Evolutionary conservation across 2,797 vertebrate genomes (phyloP).

Genomic region (Chelidonichthys spinosus): DNA sequence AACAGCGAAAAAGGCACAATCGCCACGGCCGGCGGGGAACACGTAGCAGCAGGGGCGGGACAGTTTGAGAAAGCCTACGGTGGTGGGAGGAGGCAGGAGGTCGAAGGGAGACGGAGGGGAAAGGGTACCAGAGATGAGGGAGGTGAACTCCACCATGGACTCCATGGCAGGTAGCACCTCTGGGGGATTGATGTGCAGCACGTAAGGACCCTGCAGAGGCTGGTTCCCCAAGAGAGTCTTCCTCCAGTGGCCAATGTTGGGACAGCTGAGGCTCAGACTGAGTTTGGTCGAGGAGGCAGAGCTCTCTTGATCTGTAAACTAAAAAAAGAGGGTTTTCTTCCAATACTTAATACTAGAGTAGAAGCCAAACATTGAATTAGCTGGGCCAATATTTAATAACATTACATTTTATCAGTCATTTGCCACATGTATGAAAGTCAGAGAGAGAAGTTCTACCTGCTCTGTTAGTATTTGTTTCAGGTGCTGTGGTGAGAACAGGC

Average conservation of each 20-base stretch:
- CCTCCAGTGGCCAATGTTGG: slow-evolving; percentile 88
- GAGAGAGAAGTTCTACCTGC: slow-evolving; percentile 79
- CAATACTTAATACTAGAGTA: background rate
- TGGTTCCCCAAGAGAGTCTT: slow-evolving; percentile 78
- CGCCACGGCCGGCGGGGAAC: slow-evolving; percentile 93
- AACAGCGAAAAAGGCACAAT: slow-evolving; percentile 94
- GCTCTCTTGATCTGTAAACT: slow-evolving; percentile 80
- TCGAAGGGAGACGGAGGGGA: slow-evolving; percentile 90
- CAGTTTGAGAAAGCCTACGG: slow-evolving; percentile 94
- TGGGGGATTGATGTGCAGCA: slow-evolving; percentile 88
- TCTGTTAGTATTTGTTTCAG: slow-evolving; percentile 90
- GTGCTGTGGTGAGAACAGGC: slow-evolving; percentile 89
- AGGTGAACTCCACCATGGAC: slow-evolving; percentile 91
- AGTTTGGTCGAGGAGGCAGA: slow-evolving; percentile 74
- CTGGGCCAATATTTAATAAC: background rate
- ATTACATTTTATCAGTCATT: too few relatives aligned
- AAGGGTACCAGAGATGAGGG: slow-evolving; percentile 82
- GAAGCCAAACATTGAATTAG: background rate
- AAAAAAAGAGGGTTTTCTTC: slow-evolving; percentile 45
- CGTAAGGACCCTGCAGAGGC: slow-evolving; percentile 83
- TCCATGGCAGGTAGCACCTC: slow-evolving; percentile 86
- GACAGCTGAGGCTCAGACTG: slow-evolving; percentile 89
- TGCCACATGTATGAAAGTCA: background rate
- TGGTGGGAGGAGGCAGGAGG: slow-evolving; percentile 92
- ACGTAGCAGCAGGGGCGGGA: slow-evolving; percentile 97